Evolutionary conservation across 2,113 vertebrate genomes (phyloP), one percentile per base, ranked within the genome.

Genomic region (Xenotilapia caudafasciata): DNA sequence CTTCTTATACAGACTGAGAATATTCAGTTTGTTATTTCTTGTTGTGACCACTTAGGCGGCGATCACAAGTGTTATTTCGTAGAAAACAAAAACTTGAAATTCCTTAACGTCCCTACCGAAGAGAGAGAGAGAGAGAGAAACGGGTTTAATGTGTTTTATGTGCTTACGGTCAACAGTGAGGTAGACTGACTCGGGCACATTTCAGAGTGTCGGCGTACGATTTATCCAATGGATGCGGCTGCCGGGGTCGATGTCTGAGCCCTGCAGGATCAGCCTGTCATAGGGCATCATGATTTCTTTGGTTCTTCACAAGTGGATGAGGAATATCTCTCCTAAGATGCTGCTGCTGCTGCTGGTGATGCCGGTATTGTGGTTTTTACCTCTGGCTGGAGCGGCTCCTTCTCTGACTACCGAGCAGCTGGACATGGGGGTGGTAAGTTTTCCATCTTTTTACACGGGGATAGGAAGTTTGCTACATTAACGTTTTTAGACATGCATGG

Each of bases 351-450:
- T 84, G 90, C 11, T 96, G 35, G 40, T 79, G 89, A 33, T 96
- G 84, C 94, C 81, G 3, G 82, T 96, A 12, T 56, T 96, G 87
- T 96, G 95, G 77, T 68, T 96, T 82, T 53, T 94, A 68, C 92
- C 93, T 49, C 93, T 92, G 87, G 90, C 84, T 90, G 82, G 94
- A 92, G 93, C 96, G 87, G 96, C 97, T 91, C 94, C 97, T 6
- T 96, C 96, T 80, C 86, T 91, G 55, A 94, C 91, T 12, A 92
- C 95, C n/a, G 97, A 97, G 86, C 97, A 98, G 93, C 95, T 97
- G 93, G 96, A 97, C 95, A 95, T 94, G 23, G 98, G 97, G 94
- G 97, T 97, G 96, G 98, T 98, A 96, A 98, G 98, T 97, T 93
- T 79, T 14, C 53, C 7, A 11, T 45, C 19, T 31, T 35, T 49